These are phyloP conservation scores for Branchellion lobata DNA, from an alignment of 2,888 invertebrate species.

Conservation along the genomic window DNA sequence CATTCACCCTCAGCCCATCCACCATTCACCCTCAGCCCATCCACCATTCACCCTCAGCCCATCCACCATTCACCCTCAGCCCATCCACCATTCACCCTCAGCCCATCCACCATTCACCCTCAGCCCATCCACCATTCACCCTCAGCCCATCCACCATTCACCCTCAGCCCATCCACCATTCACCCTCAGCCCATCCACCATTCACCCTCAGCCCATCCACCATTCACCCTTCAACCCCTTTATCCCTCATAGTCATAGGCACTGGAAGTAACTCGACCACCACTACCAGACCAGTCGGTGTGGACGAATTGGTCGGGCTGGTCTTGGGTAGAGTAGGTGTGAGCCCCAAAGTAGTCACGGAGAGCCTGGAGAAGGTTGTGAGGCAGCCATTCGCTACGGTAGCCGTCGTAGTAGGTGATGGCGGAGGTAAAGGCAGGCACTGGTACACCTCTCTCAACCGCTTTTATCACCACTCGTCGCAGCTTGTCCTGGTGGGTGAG, in stretches of 20 bases:
- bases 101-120: too few species aligned
- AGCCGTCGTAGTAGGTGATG: constrained; percentile 94
- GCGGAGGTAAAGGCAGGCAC: constrained; percentile 90
- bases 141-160: too few species aligned
- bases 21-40: too few species aligned
- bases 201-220: too few species aligned
- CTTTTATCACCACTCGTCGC: constrained; percentile 69
- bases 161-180: too few species aligned
- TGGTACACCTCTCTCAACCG: constrained; percentile 78
- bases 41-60: too few species aligned
- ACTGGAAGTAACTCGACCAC: constrained; percentile 64
- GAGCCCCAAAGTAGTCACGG: constrained; percentile 97
- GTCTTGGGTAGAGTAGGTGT: constrained; percentile 87
- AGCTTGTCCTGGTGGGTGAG: constrained; percentile 39
- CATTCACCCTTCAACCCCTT: background rate
- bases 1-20: too few species aligned
- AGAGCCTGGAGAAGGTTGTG: constrained; percentile 90
- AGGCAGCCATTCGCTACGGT: constrained; percentile 79
- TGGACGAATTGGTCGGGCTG: constrained; percentile 87
- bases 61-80: too few species aligned
- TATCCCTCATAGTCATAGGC: constrained; percentile 56
- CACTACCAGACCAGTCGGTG: constrained; percentile 99
- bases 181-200: too few species aligned
- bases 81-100: too few species aligned
- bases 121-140: too few species aligned